Evolutionary conservation across 1,140 invertebrate genomes (phyloP), one percentile per base, ranked within the genome.

Genomic region (Drosophila yakuba): DNA sequence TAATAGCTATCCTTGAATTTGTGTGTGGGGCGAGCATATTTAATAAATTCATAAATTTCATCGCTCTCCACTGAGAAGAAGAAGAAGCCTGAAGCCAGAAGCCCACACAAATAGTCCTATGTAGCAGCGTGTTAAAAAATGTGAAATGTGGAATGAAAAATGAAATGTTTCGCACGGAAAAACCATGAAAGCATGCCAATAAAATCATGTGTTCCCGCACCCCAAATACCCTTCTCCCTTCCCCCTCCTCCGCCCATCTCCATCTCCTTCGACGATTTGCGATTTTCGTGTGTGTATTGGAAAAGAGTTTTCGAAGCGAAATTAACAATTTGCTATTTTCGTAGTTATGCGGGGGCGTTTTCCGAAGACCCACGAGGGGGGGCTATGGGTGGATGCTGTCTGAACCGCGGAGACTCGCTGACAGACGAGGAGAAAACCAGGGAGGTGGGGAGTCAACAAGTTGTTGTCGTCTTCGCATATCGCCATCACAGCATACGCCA

Each of bases 261-360:
- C 17, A 32, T 28, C 7, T 3, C 17, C 28, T 43, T 43, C 41
- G 4, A n/a, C 44, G 38, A 25, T 63, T 32, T 76, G 23, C 64
- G 50, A 54, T 41, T 72, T 45, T 20, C 20, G 38, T 69, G 41
- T 77, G 77, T 85, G 82, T 62, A 83, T 88, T 86, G 83, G 75
- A 86, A 86, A 86, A 86, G 83, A 86, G 83, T 86, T 83, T 86
- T 68, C 67, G 83, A 79, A 89, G 83, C 79, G 63, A 86, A 86
- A 86, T 86, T 88, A 88, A 88, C 83, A 88, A 88, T 88, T 88
- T 88, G 79, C 84, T 88, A 88, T 88, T 89, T 88, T 67, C 39
- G 83, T 88, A 88, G 75, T 51, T 58, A 62, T 79, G 83, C 67
- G 83, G 76, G 84, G 84, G 83, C 79, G 75, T 59, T 58, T 60